Percentiles rank a stretch among this genome's conserved stretches.
Conservation (phyloP, 1,140 invertebrate species). For the Bacillus rossius region DNA sequence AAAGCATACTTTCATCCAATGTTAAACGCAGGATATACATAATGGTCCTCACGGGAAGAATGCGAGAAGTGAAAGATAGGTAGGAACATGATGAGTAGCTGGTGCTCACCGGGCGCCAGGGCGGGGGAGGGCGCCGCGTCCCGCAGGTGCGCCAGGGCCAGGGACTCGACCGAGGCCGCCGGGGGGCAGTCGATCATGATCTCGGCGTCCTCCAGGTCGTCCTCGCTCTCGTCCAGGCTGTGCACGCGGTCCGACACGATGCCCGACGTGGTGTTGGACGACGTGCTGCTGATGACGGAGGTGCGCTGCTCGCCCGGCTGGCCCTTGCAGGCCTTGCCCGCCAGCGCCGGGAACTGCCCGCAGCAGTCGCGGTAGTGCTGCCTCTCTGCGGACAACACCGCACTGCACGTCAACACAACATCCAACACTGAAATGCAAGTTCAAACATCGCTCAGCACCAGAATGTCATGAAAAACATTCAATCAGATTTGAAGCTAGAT, state of each 20-base stretch:
- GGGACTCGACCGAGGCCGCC: constrained; percentile 61
- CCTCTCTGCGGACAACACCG: too few relatives aligned
- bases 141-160: constrained; percentile 62
- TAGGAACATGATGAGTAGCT: too few relatives aligned
- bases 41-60: too few relatives aligned
- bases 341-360: constrained; percentile 11
- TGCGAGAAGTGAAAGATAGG: too few relatives aligned
- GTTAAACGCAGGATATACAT: too few relatives aligned
- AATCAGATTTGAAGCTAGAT: too few relatives aligned
- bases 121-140: constrained; percentile 42
- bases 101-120: too few relatives aligned
- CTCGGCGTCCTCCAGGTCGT: constrained; percentile 54
- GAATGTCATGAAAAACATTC: too few relatives aligned
- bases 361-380: constrained; percentile 54
- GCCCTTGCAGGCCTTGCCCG: constrained; percentile 6
- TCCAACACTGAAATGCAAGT: neutral
- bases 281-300: constrained; percentile 87
- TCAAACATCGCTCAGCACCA: too few relatives aligned
- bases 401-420: constrained; percentile 20
- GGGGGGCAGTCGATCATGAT: constrained; percentile 72
- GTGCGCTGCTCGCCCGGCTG: constrained; percentile 55
- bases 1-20: too few relatives aligned
- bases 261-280: constrained; percentile 91
- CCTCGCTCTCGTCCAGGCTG: constrained; percentile 79
- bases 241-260: constrained; percentile 92